Evolutionary conservation across 2,888 invertebrate genomes (phyloP), one percentile per base, ranked within the genome.

Genomic region (Augiades crinisus): DNA sequence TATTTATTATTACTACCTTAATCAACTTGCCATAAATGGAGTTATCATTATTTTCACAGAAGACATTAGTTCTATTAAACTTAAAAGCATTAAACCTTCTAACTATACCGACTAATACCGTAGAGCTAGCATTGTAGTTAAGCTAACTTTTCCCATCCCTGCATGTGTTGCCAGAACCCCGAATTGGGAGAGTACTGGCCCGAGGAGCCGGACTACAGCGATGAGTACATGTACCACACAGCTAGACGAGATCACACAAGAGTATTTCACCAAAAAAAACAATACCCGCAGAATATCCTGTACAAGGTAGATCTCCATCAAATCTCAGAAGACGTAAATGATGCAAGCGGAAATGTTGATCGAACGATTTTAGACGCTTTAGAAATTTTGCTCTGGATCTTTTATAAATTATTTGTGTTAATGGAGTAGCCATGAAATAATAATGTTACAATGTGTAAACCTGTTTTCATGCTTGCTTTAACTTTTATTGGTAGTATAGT

Each of bases 201-300:
- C 75, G 81, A 78, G 55, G 89, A 89, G 59, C 83, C 82, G 54
- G 77, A 82, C 27, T 87, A 89, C 81, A 86, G 77, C 72, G 88
- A 90, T 64, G 89, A 88, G 67, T 88, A 89, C 63, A 84, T 87
- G 82, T 90, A 90, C 80, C 90, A 90, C 79, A 90, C 90, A 40
- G 90, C 81, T 71, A 76, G 86, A 56, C 70, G 86, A 60, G 90
- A 88, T 68, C 82, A 90, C 63, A 73, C 81, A 52, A 76, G 85
- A 67, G 86, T 89, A 60, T 85, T 71, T 74, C 87, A 88, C 62
- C 87, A 89, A 78, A 88, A 87, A 81, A 88, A 88, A 67, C 90
- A 88, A 75, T 88, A 86, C 65, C 85, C 88, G 68, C 85, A 88
- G 79, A 89, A 90, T 75, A 81, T 86, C 63, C 75, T 89, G 66